Evolutionary conservation across 2,797 vertebrate genomes (phyloP).

Genomic region (Melanitta fusca): DNA sequence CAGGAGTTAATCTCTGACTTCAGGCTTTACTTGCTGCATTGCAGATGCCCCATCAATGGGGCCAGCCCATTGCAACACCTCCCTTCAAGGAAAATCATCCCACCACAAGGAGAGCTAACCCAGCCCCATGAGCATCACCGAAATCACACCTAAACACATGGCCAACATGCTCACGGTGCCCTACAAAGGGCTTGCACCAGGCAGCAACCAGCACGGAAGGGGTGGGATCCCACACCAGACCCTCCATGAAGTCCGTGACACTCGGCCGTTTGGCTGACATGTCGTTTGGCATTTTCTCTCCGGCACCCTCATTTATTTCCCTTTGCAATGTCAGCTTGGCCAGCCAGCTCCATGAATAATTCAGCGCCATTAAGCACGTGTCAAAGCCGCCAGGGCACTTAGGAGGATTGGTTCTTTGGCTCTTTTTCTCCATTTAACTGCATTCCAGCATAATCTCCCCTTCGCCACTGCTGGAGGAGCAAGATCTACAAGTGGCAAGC

Average conservation of each 20-base stretch:
- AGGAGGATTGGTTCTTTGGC: slow-evolving; percentile 8
- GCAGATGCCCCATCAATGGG: neutral
- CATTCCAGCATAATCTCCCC: slow-evolving; percentile 19
- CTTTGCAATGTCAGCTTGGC: neutral
- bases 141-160: neutral
- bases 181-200: neutral
- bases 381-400: neutral
- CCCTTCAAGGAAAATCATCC: neutral
- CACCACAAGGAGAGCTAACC: neutral
- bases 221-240: neutral
- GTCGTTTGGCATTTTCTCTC: neutral
- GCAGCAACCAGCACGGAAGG: neutral
- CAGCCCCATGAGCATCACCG: neutral
- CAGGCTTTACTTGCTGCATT: neutral
- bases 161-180: neutral
- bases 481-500: slow-evolving; percentile 8
- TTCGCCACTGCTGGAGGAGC: neutral
- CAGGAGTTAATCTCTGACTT: neutral
- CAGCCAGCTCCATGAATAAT: slow-evolving; percentile 48
- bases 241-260: neutral
- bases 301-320: neutral
- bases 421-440: slow-evolving; percentile 13
- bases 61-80: neutral
- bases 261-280: neutral
- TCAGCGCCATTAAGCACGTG: slow-evolving; percentile 31